Percentiles rank a stretch among this genome's conserved stretches.
Conservation (phyloP, 1,140 invertebrate species). For the Ips typographus region DNA sequence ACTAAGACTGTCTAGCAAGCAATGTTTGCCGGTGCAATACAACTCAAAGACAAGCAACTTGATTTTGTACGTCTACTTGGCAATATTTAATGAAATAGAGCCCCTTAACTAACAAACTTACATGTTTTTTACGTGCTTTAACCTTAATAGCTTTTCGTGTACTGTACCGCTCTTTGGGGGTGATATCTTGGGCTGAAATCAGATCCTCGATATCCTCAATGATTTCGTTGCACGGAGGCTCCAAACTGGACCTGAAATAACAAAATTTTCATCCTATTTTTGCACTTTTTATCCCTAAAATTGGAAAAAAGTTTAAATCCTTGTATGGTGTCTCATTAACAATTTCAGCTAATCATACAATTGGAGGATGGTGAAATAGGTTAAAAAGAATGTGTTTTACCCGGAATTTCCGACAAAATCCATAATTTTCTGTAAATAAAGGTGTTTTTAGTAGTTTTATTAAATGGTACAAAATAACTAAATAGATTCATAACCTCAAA, state of each 20-base stretch:
- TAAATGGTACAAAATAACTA: neutral
- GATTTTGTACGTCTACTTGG: slow-evolving; percentile 11
- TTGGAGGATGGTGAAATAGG: neutral
- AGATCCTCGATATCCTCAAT: slow-evolving; percentile 81
- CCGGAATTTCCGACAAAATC: slow-evolving; percentile 23
- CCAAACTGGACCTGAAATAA: slow-evolving; percentile 20
- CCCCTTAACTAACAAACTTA: slow-evolving; percentile 5
- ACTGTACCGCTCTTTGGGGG: slow-evolving; percentile 71
- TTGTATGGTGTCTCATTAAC: neutral
- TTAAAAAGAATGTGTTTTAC: slow-evolving; percentile 8
- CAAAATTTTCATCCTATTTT: neutral
- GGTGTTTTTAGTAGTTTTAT: neutral
- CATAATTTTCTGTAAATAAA: neutral
- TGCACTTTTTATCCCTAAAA: neutral
- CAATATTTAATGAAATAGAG: no score
- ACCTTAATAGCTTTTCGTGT: slow-evolving; percentile 67
- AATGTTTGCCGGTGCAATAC: neutral
- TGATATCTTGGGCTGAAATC: slow-evolving; percentile 74
- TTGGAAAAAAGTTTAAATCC: neutral
- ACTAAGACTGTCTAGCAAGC: no score
- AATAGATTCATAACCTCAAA: neutral
- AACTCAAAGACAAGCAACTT: neutral
- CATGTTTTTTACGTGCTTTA: slow-evolving; percentile 57
- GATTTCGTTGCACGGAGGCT: slow-evolving; percentile 59
- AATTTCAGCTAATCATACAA: neutral